These are phyloP conservation scores for Oplegnathus fasciatus DNA, from an alignment of 2,113 vertebrate species.

Conservation along the genomic window DNA sequence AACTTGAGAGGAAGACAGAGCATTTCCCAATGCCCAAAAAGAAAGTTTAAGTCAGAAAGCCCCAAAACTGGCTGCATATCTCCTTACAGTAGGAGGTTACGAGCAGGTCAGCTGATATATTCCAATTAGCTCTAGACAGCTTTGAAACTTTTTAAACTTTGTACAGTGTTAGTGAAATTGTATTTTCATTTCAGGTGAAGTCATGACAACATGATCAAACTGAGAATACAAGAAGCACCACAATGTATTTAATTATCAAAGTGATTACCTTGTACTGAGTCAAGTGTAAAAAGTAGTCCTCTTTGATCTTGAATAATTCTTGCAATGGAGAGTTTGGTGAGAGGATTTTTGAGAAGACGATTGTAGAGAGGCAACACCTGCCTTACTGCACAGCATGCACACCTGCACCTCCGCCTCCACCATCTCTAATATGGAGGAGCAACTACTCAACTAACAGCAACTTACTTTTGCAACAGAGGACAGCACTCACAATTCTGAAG, in stretches of 20 bases:
- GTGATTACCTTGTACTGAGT: neutral
- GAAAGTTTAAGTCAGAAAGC: neutral
- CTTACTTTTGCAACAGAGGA: slow-evolving; percentile 27
- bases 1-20: neutral
- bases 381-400: neutral
- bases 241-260: neutral
- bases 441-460: neutral
- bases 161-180: neutral
- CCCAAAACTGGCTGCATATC: neutral
- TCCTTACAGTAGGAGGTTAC: neutral
- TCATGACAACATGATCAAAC: neutral
- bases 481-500: slow-evolving; percentile 26
- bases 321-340: neutral
- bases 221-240: neutral
- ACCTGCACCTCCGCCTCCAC: neutral
- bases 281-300: neutral
- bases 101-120: neutral
- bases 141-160: no score
- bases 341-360: neutral
- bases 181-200: slow-evolving; percentile 8
- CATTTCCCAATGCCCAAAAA: neutral
- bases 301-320: neutral
- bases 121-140: neutral
- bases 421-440: neutral
- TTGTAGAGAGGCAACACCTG: neutral